Evolutionary conservation across 2,797 vertebrate species (phyloP).

Genomic region (Peromyscus melanophrys): DNA sequence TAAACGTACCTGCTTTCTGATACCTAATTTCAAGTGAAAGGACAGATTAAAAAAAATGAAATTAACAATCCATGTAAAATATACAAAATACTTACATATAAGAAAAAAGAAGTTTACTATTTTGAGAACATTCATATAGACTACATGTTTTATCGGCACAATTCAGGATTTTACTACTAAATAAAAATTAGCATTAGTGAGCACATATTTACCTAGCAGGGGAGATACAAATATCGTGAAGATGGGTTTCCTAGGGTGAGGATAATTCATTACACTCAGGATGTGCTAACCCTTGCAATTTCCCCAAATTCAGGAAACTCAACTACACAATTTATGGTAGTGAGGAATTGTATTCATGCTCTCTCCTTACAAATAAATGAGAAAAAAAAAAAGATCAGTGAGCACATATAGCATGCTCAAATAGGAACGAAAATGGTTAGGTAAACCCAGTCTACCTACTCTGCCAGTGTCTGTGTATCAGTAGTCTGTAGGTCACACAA

Average conservation of each 20-base stretch:
- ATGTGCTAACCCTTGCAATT: not conserved
- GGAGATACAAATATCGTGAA: not conserved
- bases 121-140: not conserved
- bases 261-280: no score
- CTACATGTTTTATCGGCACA: not conserved
- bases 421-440: not conserved
- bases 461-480: not conserved
- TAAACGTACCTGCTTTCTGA: not conserved
- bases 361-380: not conserved
- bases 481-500: no score
- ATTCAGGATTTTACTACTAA: constrained; percentile 14
- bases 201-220: not conserved
- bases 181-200: not conserved
- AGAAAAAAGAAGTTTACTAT: not conserved
- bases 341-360: no score
- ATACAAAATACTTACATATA: not conserved
- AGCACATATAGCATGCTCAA: not conserved
- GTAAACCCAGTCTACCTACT: no score
- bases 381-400: no score
- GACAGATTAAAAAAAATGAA: not conserved
- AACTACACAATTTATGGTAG: not conserved
- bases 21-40: constrained; percentile 17
- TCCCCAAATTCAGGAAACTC: no score
- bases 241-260: not conserved
- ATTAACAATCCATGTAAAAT: not conserved